Base-by-base conservation (phyloP, 2,888 invertebrate genomes). In the Hesperia comma region DNA sequence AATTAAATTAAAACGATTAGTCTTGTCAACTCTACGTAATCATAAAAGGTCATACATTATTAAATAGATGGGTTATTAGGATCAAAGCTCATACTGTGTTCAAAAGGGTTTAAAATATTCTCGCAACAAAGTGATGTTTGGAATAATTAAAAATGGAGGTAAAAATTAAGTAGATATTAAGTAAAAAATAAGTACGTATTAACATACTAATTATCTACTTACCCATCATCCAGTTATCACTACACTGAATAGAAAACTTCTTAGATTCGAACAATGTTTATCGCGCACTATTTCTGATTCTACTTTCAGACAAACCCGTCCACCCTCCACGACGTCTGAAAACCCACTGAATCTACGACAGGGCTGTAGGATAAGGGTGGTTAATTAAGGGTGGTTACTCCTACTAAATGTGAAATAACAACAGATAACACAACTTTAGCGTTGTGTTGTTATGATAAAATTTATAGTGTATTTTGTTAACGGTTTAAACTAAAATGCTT, bases 281-380 rank as follows among this genome's bases (percentile, higher is more conserved):
- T 10, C 54, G 62, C 54, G 55, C 17, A 7, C 55, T 43, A 54
- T 61, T 19, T 61, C 32, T 43, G 46, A 15, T 19, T 46, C 12
- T 41, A 41, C 43, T 55, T 43, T 55, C 54, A 55, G 43, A 21
- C 15, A 12, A 32, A 8, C 21, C 60, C 76, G 76, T 71, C 68
- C 72, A 67, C 66, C 72, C 73, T 68, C 46, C 6, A 3, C 71
- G 68, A 62, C 70, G 75, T 72, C 66, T 72, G 67, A 51, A 37
- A 63, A 15, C 68, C 43, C 68, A 79, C 79, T 79, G 74, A 75
- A 72, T 58, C 61, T 51, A 57, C 56, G 66, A 32, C 15, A 55
- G 61, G 61, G 61, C 26, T 37, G 55, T 46, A 55, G 37, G 12
- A 55, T 55, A 55, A 41, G 66, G 60, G 66, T 68, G 64, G 58